These are phyloP conservation scores for Anoplolepis gracilipes DNA, from an alignment of 1,140 invertebrate species.

Conservation along the genomic window DNA sequence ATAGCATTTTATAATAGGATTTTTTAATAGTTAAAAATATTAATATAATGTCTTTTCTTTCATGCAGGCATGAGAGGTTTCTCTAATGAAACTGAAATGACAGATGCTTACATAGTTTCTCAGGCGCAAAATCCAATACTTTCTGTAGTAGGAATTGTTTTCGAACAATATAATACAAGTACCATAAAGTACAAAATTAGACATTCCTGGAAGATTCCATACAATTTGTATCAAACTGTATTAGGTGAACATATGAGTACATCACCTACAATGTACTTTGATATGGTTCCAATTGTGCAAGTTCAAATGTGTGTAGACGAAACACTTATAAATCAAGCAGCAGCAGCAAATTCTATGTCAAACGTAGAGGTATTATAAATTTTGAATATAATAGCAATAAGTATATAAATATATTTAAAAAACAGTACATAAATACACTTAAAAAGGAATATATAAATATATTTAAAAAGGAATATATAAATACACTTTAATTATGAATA, in stretches of 20 bases:
- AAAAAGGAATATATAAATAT: not conserved
- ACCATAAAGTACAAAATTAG: slow-evolving; percentile 80
- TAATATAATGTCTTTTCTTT: slow-evolving; percentile 30
- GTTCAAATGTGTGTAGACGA: slow-evolving; percentile 81
- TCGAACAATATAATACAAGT: slow-evolving; percentile 73
- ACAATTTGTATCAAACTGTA: slow-evolving; percentile 72
- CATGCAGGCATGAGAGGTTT: slow-evolving; percentile 76
- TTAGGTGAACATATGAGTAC: slow-evolving; percentile 16
- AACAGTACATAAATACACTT: not conserved
- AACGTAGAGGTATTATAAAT: slow-evolving; percentile 65
- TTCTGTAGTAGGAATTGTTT: slow-evolving; percentile 75
- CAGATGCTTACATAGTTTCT: slow-evolving; percentile 73
- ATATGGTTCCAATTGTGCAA: slow-evolving; percentile 73
- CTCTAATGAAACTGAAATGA: slow-evolving; percentile 76
- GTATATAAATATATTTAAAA: not conserved
- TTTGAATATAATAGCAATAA: not conserved
- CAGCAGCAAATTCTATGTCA: slow-evolving; percentile 48
- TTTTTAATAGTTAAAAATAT: not conserved
- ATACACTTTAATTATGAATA: not conserved
- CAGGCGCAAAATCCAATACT: slow-evolving; percentile 58
- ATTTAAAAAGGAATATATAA: not conserved
- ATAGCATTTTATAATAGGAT: not conserved
- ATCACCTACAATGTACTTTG: slow-evolving; percentile 32
- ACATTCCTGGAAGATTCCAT: slow-evolving; percentile 73
- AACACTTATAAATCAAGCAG: slow-evolving; percentile 75